These are phyloP conservation scores for Capitulum mitella DNA, from an alignment of 2,888 invertebrate genomes.

Conservation along the genomic window DNA sequence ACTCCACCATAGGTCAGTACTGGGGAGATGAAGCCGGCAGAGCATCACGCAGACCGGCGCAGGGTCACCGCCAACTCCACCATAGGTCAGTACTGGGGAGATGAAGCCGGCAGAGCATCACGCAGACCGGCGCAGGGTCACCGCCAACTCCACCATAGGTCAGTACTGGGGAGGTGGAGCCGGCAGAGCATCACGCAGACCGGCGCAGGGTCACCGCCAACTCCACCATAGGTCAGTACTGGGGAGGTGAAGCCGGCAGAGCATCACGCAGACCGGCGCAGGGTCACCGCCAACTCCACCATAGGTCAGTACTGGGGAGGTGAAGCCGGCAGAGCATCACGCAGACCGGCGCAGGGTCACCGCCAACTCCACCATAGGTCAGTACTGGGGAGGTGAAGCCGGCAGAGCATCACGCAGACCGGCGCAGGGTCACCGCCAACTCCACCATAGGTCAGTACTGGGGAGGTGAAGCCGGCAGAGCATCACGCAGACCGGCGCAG, in stretches of 20 bases:
- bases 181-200: background rate
- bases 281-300: background rate
- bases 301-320: too few relatives aligned
- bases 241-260: background rate
- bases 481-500: too few relatives aligned
- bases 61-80: slow-evolving; percentile 54
- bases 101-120: background rate
- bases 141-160: slow-evolving; percentile 65
- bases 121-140: background rate
- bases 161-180: background rate
- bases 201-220: slow-evolving; percentile 42
- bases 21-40: background rate
- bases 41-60: background rate
- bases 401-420: too few relatives aligned
- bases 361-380: too few relatives aligned
- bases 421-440: too few relatives aligned
- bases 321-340: too few relatives aligned
- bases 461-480: too few relatives aligned
- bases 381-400: too few relatives aligned
- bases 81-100: slow-evolving; percentile 52
- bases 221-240: slow-evolving; percentile 61
- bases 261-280: background rate
- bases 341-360: background rate
- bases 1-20: slow-evolving; percentile 63
- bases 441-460: too few relatives aligned